A percentile compares a stretch with the other conserved stretches of the same genome.
These are phyloP conservation scores for Diplosoma virens DNA, from an alignment of 23 tunicate genomes.

Conservation along the genomic window DNA sequence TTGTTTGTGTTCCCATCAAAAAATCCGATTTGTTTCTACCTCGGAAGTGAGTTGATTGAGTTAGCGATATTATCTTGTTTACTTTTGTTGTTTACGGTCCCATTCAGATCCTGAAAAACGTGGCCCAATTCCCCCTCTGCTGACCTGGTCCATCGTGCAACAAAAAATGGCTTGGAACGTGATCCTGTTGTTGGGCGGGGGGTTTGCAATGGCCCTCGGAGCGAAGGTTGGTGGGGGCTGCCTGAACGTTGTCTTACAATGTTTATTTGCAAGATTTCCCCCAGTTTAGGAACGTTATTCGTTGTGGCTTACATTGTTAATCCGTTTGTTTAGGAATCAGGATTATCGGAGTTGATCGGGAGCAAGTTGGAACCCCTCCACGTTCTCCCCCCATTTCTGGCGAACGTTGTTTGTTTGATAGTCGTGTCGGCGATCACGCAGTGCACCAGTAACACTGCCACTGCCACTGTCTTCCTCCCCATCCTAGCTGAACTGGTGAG, in stretches of 20 bases:
- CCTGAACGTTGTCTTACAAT: no score
- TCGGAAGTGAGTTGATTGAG: no score
- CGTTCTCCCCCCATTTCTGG: constrained; percentile 46
- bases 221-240: constrained; percentile 41
- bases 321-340: constrained; percentile 48
- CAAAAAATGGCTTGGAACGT: constrained; percentile 98
- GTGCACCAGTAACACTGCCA: constrained; percentile 92
- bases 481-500: constrained; percentile 87
- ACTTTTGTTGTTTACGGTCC: no score
- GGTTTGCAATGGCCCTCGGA: constrained; percentile 97
- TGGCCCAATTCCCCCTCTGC: constrained; percentile 73
- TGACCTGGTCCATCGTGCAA: constrained; percentile 81
- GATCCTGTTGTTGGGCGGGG: constrained; percentile 94
- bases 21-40: constrained; percentile 70
- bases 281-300: no score
- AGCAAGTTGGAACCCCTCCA: constrained; percentile 49
- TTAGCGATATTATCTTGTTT: no score
- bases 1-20: constrained; percentile 82
- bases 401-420: constrained; percentile 69
- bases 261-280: no score
- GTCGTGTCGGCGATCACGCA: constrained; percentile 76
- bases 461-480: constrained; percentile 85
- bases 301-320: background rate
- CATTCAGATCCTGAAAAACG: constrained; percentile 36
- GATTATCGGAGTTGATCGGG: constrained; percentile 75